Evolutionary conservation across 2,888 invertebrate genomes (phyloP).

Genomic region (Drosophila kambysellisi): DNA sequence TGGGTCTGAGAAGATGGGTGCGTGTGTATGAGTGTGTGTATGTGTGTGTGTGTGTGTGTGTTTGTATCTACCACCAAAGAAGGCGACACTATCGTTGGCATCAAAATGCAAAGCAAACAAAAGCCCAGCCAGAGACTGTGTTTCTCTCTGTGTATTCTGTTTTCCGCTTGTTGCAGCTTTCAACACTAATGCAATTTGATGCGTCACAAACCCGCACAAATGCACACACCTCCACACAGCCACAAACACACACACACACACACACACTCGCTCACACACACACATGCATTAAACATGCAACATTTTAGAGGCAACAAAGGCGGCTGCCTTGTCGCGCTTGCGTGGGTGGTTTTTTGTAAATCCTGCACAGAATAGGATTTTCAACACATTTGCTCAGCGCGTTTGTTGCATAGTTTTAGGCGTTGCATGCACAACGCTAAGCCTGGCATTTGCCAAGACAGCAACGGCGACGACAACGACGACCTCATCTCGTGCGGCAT

Average conservation of each 20-base stretch:
- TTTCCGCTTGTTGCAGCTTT: constrained; percentile 60
- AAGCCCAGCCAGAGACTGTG: constrained; percentile 31
- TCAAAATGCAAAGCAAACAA: constrained; percentile 77
- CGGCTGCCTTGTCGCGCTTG: constrained; percentile 28
- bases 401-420: constrained; percentile 75
- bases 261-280: neutral
- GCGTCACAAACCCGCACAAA: constrained; percentile 71
- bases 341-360: constrained; percentile 49
- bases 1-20: constrained; percentile 15
- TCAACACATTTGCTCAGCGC: constrained; percentile 61
- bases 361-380: constrained; percentile 73
- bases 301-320: constrained; percentile 30
- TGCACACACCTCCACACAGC: constrained; percentile 29
- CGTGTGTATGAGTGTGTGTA: neutral
- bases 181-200: constrained; percentile 78
- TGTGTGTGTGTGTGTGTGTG: constrained; percentile 1
- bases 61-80: constrained; percentile 26
- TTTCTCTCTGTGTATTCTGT: constrained; percentile 34
- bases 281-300: constrained; percentile 3
- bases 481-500: constrained; percentile 26
- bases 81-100: constrained; percentile 37
- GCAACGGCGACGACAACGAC: constrained; percentile 1
- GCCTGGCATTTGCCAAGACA: constrained; percentile 41
- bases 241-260: constrained; percentile 6
- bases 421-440: constrained; percentile 58